Evolutionary conservation across 2,113 vertebrate genomes (phyloP), one percentile per base, ranked within the genome.

Genomic region (Crypturellus undulatus): DNA sequence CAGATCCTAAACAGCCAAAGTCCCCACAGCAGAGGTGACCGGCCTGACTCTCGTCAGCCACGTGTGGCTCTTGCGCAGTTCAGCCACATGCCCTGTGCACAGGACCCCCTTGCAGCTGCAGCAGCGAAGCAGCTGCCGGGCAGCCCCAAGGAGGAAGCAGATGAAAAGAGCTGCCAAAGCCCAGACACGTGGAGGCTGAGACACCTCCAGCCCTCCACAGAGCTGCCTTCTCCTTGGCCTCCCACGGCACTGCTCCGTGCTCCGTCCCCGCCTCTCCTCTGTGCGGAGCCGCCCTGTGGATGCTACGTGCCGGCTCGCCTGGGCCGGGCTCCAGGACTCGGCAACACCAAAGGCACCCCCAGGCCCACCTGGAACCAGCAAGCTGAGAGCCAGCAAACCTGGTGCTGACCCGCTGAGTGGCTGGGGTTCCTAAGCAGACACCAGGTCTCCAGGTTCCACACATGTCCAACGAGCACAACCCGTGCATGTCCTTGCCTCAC

Each of bases 171-270:
- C 58, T 64, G 62, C 58, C 51, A 49, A 63, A 67, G 47, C 17
- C 18, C 54, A 70, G 65, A 47, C 2, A 2, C 4, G 21, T 0
- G 0, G 25, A 24, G 24, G 15, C 52, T 14, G 12, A 28, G 52
- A 25, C 26, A 14, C 12, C 13, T 59, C 54, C 28, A 16, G 28
- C 54, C 9, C 54, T 56, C 4, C 14, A 11, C 54, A 56, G 54
- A 56, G 5, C 32, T 88, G 12, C 10, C 38, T 65, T 19, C 43
- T 52, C 24, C 49, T 81, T 25, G 38, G 59, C 36, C 77, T 36
- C 51, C 67, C 32, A 7, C 3, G 20, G 42, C 36, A 47, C 4
- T 47, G 68, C 43, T 8, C 78, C 32, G 6, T 47, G 51, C n/a
- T 58, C 54, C 69, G 70, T 1, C 25, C 34, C 0, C 0, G 38